A percentile compares a stretch with the other conserved stretches of the same genome.
These are phyloP conservation scores for Sussaba pulchella DNA, from an alignment of 2,888 invertebrate genomes.

Conservation along the genomic window DNA sequence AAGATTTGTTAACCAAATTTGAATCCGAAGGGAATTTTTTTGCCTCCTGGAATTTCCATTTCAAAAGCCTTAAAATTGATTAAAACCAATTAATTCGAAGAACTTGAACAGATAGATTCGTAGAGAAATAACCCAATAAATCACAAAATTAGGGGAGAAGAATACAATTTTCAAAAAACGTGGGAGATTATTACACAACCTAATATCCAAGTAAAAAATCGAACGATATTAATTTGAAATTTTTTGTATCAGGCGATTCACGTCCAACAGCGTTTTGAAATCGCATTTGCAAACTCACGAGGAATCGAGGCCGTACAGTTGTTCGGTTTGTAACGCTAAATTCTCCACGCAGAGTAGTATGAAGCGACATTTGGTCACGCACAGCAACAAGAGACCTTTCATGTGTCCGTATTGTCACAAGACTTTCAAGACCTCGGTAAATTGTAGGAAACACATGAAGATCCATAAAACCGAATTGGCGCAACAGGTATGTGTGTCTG, in stretches of 20 bases:
- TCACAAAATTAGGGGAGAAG: too few relatives aligned
- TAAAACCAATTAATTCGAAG: too few relatives aligned
- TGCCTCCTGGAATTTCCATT: too few relatives aligned
- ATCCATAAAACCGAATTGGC: slow-evolving; percentile 86
- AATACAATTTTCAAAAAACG: too few relatives aligned
- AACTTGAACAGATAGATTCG: too few relatives aligned
- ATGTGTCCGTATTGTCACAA: slow-evolving; percentile 83
- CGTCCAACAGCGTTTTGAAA: slow-evolving; percentile 86
- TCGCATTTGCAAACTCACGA: slow-evolving; percentile 86
- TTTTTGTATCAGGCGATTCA: slow-evolving; percentile 83
- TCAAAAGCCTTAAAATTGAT: too few relatives aligned
- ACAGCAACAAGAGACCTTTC: slow-evolving; percentile 83
- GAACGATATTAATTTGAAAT: background rate
- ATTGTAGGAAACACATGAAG: slow-evolving; percentile 89
- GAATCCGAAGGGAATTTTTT: too few relatives aligned
- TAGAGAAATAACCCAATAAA: too few relatives aligned
- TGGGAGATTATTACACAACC: too few relatives aligned
- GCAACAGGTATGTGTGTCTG: slow-evolving; percentile 76
- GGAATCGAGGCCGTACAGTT: slow-evolving; percentile 85
- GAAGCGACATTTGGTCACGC: slow-evolving; percentile 83
- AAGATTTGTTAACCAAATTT: too few relatives aligned
- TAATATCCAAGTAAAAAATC: too few relatives aligned
- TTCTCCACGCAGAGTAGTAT: slow-evolving; percentile 84
- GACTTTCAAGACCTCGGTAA: slow-evolving; percentile 84
- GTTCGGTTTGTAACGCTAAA: slow-evolving; percentile 84